Conservation (phyloP, 2,888 invertebrate genomes). For the Metopia argyrocephala region DNA sequence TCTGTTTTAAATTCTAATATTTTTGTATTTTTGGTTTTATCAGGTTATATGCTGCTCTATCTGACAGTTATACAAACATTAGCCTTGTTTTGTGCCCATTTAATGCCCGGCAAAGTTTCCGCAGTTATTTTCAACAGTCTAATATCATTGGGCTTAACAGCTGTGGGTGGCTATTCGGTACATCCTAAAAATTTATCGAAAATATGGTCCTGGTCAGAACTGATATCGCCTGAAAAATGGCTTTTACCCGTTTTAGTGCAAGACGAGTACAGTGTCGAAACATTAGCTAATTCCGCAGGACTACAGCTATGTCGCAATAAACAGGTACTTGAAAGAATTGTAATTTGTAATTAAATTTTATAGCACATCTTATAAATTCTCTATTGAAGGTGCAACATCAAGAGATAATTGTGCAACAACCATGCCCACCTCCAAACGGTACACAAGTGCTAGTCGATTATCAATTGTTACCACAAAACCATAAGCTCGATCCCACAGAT, state of each 20-base stretch:
- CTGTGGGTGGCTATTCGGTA: slow-evolving; percentile 85
- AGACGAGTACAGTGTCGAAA: slow-evolving; percentile 83
- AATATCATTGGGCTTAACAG: slow-evolving; percentile 81
- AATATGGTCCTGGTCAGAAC: slow-evolving; percentile 84
- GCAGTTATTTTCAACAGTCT: slow-evolving; percentile 82
- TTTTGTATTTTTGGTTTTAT: background rate
- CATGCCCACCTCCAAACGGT: slow-evolving; percentile 90
- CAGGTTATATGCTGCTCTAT: slow-evolving; percentile 86
- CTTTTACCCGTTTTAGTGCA: slow-evolving; percentile 83
- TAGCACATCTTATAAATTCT: background rate
- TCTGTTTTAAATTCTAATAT: background rate
- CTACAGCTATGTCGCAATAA: slow-evolving; percentile 83
- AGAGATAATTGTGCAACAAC: slow-evolving; percentile 91
- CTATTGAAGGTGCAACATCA: slow-evolving; percentile 85
- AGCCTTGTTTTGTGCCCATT: slow-evolving; percentile 83
- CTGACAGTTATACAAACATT: slow-evolving; percentile 85
- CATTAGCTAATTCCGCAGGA: slow-evolving; percentile 80
- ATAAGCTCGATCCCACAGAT: slow-evolving; percentile 80
- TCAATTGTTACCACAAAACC: slow-evolving; percentile 79
- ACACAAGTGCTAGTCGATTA: slow-evolving; percentile 83
- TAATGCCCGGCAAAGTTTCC: slow-evolving; percentile 83
- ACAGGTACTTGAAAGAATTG: slow-evolving; percentile 80
- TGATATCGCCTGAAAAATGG: slow-evolving; percentile 87
- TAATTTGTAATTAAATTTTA: background rate
- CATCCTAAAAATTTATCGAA: slow-evolving; percentile 84